Evolutionary conservation across 2,113 vertebrate genomes (phyloP), one percentile per base, ranked within the genome.

Genomic region (Platycercus adscitus): DNA sequence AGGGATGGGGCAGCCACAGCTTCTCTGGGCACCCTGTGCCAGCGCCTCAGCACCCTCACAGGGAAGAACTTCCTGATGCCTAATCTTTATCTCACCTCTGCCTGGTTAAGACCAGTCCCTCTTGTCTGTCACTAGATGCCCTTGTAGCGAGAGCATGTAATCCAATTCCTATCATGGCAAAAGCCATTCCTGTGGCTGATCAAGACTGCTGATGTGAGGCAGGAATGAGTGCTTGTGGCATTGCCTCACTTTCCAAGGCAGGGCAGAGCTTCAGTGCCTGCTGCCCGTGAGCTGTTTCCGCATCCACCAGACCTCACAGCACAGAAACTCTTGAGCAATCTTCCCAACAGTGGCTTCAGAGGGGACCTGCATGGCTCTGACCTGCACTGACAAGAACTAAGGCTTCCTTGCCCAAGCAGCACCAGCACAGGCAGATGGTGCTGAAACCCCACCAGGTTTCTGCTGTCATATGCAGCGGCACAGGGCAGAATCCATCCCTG

Each of bases 401-500:
- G 49, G 28, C 37, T 60, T 47, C 44, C 43, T 60, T 1, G 0
- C 10, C 25, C 35, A 25, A 31, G 37, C 1, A 4, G 25, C 60
- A 44, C 28, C 72, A 39, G 49, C 9, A 2, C 0, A 0, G 31
- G 39, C 56, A 29, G 16, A 44, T n/a, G 35, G 18, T 4, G 2
- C 55, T 1, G 1, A 55, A 55, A 55, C 25, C 47, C 49, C 0
- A 0, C 3, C 0, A 4, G 8, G 21, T 53, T 58, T 64, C 83
- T 76, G 47, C 70, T 31, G 26, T 3, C 3, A 3, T 7, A 5
- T 0, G 1, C 19, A 56, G 72, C 0, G 0, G 61, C 17, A 16
- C 0, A 0, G 49, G 33, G 43, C 41, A 63, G 53, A 58, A 75
- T 49, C 66, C 1, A 3, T 39, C 19, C 39, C 44, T 4, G 10